Evolutionary conservation across 2,797 vertebrate species (phyloP).

Genomic region (Oreochromis grahami): DNA sequence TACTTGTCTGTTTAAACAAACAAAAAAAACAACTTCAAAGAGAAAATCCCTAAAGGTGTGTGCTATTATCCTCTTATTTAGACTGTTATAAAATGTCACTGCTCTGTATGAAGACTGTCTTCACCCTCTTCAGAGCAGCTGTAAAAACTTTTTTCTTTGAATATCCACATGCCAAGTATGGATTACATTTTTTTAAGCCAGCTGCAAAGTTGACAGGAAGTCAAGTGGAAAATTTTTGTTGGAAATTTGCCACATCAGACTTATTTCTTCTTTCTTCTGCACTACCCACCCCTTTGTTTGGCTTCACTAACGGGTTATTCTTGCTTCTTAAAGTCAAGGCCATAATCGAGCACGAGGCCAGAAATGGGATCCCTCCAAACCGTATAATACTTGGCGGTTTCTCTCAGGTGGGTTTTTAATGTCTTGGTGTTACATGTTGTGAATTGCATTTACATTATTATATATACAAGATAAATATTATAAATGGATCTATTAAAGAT

Average conservation of each 20-base stretch:
- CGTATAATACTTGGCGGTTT: slow-evolving; percentile 96
- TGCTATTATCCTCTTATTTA: background rate
- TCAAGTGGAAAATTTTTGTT: background rate
- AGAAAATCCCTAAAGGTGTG: background rate
- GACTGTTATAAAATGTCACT: background rate
- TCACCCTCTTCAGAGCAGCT: background rate
- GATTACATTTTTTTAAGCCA: background rate
- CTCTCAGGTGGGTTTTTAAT: slow-evolving; percentile 86
- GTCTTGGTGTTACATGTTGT: background rate
- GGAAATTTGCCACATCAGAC: background rate
- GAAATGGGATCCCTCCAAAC: slow-evolving; percentile 92
- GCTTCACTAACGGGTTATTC: background rate
- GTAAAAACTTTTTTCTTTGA: background rate
- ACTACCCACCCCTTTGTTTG: background rate
- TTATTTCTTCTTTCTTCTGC: background rate
- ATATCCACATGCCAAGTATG: background rate
- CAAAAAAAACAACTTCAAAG: background rate
- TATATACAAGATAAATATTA: background rate
- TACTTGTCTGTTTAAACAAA: background rate
- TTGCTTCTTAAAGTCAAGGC: slow-evolving; percentile 83
- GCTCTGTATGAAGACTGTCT: background rate
- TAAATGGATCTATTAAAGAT: background rate
- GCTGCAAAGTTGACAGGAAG: background rate
- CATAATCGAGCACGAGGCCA: slow-evolving; percentile 94
- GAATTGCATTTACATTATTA: background rate